Base-by-base conservation (phyloP, 2,797 vertebrate genomes). In the Melopsittacus undulatus region DNA sequence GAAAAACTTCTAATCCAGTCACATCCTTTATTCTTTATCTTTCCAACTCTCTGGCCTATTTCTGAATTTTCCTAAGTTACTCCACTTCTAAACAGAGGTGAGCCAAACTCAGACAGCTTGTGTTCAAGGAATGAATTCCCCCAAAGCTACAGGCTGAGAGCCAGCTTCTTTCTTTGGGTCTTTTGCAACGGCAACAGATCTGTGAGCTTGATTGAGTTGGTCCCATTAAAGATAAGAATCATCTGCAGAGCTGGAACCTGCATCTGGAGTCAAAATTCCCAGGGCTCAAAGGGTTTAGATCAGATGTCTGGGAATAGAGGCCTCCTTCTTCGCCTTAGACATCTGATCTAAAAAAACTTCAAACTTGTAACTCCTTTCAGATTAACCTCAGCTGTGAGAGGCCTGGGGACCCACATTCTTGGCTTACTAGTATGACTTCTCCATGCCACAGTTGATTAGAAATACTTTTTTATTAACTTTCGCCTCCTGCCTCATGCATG, bases 391-490 rank as follows among this genome's bases (percentile, higher is more conserved):
- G 94, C 97, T 96, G 85, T 63, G 79, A 49, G 73, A 90, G 89
- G 91, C 75, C 63, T 80, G 90, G 93, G 85, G 96, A 97, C 94
- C 88, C 94, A 92, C 88, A 85, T 96, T 97, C 96, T 96, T 96
- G 94, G 95, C 86, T 87, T 83, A 62, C 95, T 75, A 68, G 81
- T 75, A 75, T 82, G 96, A 94, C 87, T 96, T 95, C 83, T 91
- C 87, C 3, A 4, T 94, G 94, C 93, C 95, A 90, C 94, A 94
- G 84, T 83, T 94, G 93, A 95, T 96, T 91, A 90, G 96, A 96
- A 97, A 97, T 96, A 92, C 80, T 87, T 96, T 90, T 59, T 94
- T 96, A 97, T 97, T 97, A 97, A 95, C 97, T 97, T 96, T 87
- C 95, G 95, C 93, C 95, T 97, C 91, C 79, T 74, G 89, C 84